Evolutionary conservation across 1,140 invertebrate genomes (phyloP).

Genomic region (Diabrotica undecimpunctata): DNA sequence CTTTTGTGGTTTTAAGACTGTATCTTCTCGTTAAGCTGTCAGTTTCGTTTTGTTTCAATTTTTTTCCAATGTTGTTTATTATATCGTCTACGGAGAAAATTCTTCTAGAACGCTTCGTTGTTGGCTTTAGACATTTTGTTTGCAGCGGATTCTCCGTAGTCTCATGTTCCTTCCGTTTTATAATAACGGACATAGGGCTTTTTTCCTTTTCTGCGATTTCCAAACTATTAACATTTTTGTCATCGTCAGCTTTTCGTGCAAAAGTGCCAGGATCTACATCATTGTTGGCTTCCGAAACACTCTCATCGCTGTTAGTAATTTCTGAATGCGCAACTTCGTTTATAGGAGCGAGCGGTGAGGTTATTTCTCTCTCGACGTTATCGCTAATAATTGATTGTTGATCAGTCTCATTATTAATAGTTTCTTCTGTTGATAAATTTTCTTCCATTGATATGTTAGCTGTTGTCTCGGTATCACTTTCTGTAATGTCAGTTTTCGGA

Average conservation of each 20-base stretch:
- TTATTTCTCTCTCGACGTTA: background rate
- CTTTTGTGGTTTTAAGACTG: constrained; percentile 1
- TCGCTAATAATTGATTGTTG: background rate
- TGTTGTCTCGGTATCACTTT: background rate
- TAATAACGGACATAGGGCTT: too few species aligned
- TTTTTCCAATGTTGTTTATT: constrained; percentile 34
- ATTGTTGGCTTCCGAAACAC: too few species aligned
- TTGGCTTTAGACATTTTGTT: too few species aligned
- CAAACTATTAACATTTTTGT: too few species aligned
- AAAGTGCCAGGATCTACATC: too few species aligned
- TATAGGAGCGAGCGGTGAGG: too few species aligned
- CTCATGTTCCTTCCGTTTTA: too few species aligned
- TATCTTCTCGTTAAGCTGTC: background rate
- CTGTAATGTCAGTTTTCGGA: background rate
- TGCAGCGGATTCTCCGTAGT: background rate
- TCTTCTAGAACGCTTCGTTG: constrained; percentile 18
- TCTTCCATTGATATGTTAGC: background rate
- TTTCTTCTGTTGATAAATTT: background rate
- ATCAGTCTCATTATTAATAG: background rate
- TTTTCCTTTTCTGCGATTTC: too few species aligned
- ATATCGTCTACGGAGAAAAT: constrained; percentile 42
- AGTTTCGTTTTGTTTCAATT: constrained; percentile 15
- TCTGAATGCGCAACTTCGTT: too few species aligned
- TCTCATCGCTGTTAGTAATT: too few species aligned
- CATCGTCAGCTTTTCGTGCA: too few species aligned